Conservation (phyloP, 2,888 invertebrate genomes). For the Eupeodes latifasciatus region DNA sequence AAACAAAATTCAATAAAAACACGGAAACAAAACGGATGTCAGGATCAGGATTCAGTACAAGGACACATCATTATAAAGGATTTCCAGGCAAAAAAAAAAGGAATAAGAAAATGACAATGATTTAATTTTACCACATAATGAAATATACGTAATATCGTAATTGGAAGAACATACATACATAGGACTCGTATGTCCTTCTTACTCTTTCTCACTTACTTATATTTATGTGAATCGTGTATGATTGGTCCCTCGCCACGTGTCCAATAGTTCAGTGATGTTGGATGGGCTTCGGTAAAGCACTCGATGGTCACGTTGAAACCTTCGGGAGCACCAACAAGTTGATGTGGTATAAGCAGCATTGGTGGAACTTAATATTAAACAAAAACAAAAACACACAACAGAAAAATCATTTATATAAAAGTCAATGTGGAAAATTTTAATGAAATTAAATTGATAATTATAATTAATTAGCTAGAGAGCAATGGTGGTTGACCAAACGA, state of each 20-base stretch:
- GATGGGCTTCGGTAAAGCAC: slow-evolving; percentile 96
- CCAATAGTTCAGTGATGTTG: slow-evolving; percentile 95
- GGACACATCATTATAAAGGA: not conserved
- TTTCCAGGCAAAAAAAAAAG: not conserved
- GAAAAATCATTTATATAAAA: not conserved
- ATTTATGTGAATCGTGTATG: slow-evolving; percentile 94
- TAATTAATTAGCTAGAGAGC: slow-evolving; percentile 78
- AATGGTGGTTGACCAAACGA: slow-evolving; percentile 30
- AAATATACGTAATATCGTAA: not conserved
- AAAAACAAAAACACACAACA: slow-evolving; percentile 50
- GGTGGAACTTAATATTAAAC: slow-evolving; percentile 89
- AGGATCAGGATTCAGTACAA: not conserved
- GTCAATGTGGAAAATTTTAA: slow-evolving; percentile 46
- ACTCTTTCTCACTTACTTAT: slow-evolving; percentile 85
- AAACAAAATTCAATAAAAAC: not conserved
- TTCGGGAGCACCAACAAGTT: slow-evolving; percentile 93
- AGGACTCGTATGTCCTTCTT: too few relatives aligned
- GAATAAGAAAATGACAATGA: slow-evolving; percentile 40
- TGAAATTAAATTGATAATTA: slow-evolving; percentile 71
- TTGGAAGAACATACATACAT: not conserved
- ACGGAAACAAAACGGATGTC: slow-evolving; percentile 15
- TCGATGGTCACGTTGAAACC: slow-evolving; percentile 94
- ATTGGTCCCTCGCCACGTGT: slow-evolving; percentile 94
- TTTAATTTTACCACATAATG: slow-evolving; percentile 43
- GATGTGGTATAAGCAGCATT: slow-evolving; percentile 95